phyloP scores from a whole-genome alignment of 2,113 vertebrate genomes.

The Calyptommatus sinebrachiatus region DNA sequence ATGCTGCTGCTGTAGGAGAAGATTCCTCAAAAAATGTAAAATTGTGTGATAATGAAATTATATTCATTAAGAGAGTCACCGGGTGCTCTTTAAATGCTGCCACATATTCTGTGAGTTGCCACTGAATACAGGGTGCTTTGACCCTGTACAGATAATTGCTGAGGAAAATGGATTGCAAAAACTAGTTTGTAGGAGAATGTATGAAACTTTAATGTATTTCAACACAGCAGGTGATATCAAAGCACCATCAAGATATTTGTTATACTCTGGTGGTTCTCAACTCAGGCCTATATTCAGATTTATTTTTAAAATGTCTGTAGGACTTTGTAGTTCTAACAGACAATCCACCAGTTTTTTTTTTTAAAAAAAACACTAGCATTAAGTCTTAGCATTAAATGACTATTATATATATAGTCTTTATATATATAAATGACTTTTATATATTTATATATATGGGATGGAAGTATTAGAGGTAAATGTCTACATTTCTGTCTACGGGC shows the following conservation, averaged over 20 bases:
- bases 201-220: conserved; percentile 24
- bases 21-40: not conserved
- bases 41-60: conserved; percentile 17
- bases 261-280: not conserved
- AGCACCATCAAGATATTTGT: conserved; percentile 4
- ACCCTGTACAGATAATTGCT: conserved; percentile 15
- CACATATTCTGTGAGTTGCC: conserved; percentile 19
- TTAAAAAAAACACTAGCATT: too few species aligned
- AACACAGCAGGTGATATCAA: conserved; percentile 5
- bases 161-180: conserved; percentile 30
- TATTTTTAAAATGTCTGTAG: not conserved
- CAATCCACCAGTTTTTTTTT: not conserved
- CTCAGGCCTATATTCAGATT: too few species aligned
- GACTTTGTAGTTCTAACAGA: not conserved
- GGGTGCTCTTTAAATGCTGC: conserved; percentile 19
- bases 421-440: too few species aligned
- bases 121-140: conserved; percentile 24
- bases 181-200: conserved; percentile 18
- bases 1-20: not conserved
- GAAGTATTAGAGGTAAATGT: too few species aligned
- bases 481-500: too few species aligned
- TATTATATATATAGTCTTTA: too few species aligned
- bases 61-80: conserved; percentile 21
- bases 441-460: too few species aligned
- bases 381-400: too few species aligned